These are phyloP conservation scores for Melipona quadrifasciata DNA, from an alignment of 1,140 invertebrate genomes.

Conservation along the genomic window DNA sequence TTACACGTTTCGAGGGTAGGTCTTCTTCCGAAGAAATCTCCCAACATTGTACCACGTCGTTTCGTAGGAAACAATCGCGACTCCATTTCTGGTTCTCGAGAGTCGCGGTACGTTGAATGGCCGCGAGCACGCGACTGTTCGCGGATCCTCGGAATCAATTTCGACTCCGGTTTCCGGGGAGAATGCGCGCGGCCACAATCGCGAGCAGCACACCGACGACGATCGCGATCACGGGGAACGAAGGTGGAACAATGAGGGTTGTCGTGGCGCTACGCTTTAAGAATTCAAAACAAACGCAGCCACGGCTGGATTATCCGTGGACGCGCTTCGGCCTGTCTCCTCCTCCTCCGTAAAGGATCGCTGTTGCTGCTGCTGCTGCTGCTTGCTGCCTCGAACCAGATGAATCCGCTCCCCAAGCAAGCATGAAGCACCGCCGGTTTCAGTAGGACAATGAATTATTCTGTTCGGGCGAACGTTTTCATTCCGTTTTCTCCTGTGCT, in stretches of 20 bases:
- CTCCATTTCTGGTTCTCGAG: background rate
- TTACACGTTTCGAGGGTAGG: background rate
- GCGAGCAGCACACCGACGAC: background rate
- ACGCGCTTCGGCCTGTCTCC: conserved; percentile 27
- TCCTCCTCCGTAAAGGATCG: conserved; percentile 47
- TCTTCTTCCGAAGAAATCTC: background rate
- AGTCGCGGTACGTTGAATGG: background rate
- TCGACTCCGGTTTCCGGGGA: background rate
- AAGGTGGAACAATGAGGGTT: conserved; percentile 24
- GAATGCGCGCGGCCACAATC: background rate
- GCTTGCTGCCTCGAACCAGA: conserved; percentile 58
- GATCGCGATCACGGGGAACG: background rate
- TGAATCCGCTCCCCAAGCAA: conserved; percentile 71
- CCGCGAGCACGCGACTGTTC: background rate
- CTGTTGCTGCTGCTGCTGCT: background rate
- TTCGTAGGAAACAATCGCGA: background rate
- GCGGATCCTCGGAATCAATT: conserved; percentile 26
- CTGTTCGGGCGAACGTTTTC: conserved; percentile 73
- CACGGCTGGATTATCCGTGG: conserved; percentile 37
- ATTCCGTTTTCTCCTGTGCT: conserved; percentile 63
- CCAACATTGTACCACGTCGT: background rate
- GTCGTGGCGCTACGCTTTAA: conserved; percentile 31
- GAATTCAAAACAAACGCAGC: conserved; percentile 54
- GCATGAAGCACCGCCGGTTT: conserved; percentile 66
- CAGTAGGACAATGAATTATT: conserved; percentile 76